Evolutionary conservation across 1,140 invertebrate species (phyloP).

Genomic region (Nomia melanderi): DNA sequence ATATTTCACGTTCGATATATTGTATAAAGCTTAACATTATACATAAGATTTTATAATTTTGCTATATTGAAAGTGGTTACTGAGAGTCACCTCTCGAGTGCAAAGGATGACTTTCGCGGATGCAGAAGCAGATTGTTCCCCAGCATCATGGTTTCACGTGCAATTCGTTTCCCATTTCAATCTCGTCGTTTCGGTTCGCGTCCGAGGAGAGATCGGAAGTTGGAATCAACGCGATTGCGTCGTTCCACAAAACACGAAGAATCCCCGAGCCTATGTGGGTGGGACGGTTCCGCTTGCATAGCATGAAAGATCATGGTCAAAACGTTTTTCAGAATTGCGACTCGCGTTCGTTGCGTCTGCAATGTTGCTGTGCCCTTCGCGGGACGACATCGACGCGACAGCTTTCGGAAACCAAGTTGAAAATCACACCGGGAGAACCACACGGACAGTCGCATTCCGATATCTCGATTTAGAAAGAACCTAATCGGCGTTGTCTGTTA

Average conservation of each 20-base stretch:
- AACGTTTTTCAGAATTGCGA: conserved; percentile 49
- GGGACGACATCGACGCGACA: background rate
- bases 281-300: conserved; percentile 26
- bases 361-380: conserved; percentile 26
- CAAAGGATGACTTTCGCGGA: no score
- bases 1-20: no score
- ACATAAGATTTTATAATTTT: no score
- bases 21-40: no score
- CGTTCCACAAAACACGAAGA: background rate
- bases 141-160: no score
- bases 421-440: background rate
- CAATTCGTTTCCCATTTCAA: no score
- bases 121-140: no score
- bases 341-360: conserved; percentile 19
- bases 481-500: no score
- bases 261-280: conserved; percentile 31
- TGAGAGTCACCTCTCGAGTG: no score
- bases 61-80: no score
- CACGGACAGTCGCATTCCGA: no score
- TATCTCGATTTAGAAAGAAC: no score
- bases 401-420: conserved; percentile 8
- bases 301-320: conserved; percentile 50
- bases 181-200: background rate
- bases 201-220: background rate
- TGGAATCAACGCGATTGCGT: background rate